Base-by-base conservation (phyloP, 2,113 vertebrate species). In the Mixornis gularis region DNA sequence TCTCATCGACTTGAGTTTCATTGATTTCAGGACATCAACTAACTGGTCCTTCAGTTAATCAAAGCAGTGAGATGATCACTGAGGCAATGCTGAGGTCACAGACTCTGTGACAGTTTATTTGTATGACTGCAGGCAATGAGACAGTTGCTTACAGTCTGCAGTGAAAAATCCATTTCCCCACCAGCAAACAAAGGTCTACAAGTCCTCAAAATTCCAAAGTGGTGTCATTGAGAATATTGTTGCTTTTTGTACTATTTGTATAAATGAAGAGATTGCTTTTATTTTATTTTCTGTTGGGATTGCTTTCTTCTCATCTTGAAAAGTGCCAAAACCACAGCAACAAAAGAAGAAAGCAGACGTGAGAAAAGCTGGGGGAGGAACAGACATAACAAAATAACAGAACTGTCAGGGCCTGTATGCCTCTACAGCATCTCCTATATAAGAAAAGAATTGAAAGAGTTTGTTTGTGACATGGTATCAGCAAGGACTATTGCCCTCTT, bases 1-100 rank as follows among this genome's bases (percentile, higher is more conserved):
- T 81, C 48, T 81, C 82, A 88, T 68, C 1, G 34, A 55, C 79
- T 83, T 59, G 30, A 73, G 27, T 86, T 83, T 79, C 69, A 78
- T 80, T 89, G 76, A 73, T 89, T 88, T 90, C 60, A 73, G 84
- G 49, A 63, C 17, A 36, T 60, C 46, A 87, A 4, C 38, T 78
- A 66, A 36, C 25, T 51, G 51, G 29, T 73, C 68, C 36, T 88
- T 53, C 76, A 73, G 85, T 87, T 87, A 87, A 91, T 91, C 79
- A 77, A 77, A 83, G 72, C 46, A 51, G 38, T 36, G 43, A 77
- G 74, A 68, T 56, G 60, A 82, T 79, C 53, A 25, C 9, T 87
- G 82, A 1, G 0, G 52, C 71, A 70, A n/a, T 0, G 0, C 59
- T 69, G 79, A 83, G 90, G 66, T 82, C 79, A 59, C 0, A 7